phyloP scores from a whole-genome alignment of 2,113 vertebrate genomes.

The Melierax canorus region DNA sequence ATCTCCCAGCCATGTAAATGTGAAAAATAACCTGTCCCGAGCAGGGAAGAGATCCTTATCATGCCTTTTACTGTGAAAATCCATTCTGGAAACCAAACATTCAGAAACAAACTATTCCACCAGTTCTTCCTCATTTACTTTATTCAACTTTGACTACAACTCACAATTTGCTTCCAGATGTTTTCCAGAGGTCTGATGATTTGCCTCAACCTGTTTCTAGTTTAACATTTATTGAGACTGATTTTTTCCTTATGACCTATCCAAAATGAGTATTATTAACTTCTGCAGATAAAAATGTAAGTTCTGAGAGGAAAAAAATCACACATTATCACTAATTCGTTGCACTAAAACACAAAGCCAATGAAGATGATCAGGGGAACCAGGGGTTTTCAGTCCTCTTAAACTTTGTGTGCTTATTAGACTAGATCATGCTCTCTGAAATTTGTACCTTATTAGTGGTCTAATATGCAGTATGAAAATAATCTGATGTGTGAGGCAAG shows the following conservation, averaged over 20 bases:
- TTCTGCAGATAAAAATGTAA: not conserved
- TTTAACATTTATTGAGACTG: not conserved
- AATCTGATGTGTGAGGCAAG: constrained; percentile 3
- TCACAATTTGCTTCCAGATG: not conserved
- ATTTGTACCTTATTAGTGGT: constrained; percentile 18
- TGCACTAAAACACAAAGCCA: not conserved
- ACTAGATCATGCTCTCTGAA: not conserved
- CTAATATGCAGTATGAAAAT: constrained; percentile 38
- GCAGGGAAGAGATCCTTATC: not conserved
- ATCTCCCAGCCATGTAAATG: not conserved
- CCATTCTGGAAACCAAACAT: not conserved
- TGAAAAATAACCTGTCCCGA: not conserved
- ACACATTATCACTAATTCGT: not conserved
- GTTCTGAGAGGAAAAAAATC: not conserved
- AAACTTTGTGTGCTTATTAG: not conserved
- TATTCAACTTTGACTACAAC: not conserved
- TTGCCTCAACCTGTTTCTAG: not conserved
- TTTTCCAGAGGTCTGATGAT: not conserved
- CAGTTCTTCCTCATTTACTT: not conserved
- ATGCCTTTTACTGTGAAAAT: not conserved
- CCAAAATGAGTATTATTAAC: not conserved
- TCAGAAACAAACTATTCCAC: not conserved
- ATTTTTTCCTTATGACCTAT: not conserved
- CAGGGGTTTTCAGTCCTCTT: not conserved
- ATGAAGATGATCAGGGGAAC: not conserved